Percentiles rank a stretch among this genome's conserved stretches.
Conservation (phyloP, 2,113 vertebrate genomes). For the Archilochus colubris region DNA sequence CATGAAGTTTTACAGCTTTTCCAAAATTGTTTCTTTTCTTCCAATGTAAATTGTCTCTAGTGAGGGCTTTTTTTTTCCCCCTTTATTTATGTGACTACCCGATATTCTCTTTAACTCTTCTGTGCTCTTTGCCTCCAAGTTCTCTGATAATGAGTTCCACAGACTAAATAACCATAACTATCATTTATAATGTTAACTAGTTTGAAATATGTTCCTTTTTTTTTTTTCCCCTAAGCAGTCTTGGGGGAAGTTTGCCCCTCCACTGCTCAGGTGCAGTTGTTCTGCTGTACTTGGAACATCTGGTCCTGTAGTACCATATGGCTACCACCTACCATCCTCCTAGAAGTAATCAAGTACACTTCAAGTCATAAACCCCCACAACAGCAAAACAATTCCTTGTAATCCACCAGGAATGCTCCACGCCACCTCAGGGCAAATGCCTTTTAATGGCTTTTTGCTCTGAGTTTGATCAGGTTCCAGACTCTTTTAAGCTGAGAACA, state of each 20-base stretch:
- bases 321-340: neutral
- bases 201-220: neutral
- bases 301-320: conserved; percentile 17
- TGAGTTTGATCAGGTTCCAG: conserved; percentile 46
- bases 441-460: conserved; percentile 35
- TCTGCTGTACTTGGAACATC: neutral
- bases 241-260: neutral
- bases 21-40: conserved; percentile 29
- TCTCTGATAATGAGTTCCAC: neutral
- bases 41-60: conserved; percentile 17
- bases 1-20: conserved; percentile 32
- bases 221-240: neutral
- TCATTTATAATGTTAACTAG: neutral
- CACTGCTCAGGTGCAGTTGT: conserved; percentile 32
- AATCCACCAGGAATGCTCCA: conserved; percentile 23
- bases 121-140: neutral
- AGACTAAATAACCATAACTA: neutral
- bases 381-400: conserved; percentile 8
- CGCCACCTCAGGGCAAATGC: neutral
- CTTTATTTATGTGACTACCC: neutral
- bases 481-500: conserved; percentile 33
- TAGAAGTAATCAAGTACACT: conserved; percentile 26
- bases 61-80: neutral
- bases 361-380: conserved; percentile 23
- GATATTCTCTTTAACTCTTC: conserved; percentile 20